These are phyloP conservation scores for Ptilodon capucinus DNA, from an alignment of 2,888 invertebrate species.

Conservation along the genomic window DNA sequence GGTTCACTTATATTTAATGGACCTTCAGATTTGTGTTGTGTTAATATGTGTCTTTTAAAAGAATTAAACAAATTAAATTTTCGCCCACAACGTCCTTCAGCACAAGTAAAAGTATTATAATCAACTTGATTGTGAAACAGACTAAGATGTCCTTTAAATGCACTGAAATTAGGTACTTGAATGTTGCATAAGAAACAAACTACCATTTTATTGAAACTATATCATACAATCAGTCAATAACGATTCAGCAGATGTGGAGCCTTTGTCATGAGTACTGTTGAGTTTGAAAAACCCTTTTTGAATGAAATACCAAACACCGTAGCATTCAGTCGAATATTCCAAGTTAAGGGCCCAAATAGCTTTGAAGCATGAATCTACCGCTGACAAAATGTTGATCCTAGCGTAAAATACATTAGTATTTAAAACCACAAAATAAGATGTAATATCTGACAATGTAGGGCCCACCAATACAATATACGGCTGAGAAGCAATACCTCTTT, in stretches of 20 bases:
- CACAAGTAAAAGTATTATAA: neutral
- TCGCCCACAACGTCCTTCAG: neutral
- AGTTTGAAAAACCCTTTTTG: conserved; percentile 8
- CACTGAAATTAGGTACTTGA: too few species aligned
- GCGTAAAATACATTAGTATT: neutral
- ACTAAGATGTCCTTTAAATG: too few species aligned
- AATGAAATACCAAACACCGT: conserved; percentile 6
- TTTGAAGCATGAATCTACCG: conserved; percentile 9
- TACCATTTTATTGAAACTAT: too few species aligned
- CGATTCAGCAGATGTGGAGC: conserved; percentile 3
- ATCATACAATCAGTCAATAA: conserved; percentile 3
- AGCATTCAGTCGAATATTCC: conserved; percentile 4
- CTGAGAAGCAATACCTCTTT: conserved; percentile 1
- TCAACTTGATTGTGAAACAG: neutral
- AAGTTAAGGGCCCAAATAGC: conserved; percentile 6
- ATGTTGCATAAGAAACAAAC: too few species aligned
- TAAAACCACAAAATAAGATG: neutral
- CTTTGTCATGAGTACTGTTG: neutral
- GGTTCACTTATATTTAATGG: too few species aligned
- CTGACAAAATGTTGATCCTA: neutral
- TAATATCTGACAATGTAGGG: neutral
- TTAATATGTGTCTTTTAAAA: neutral
- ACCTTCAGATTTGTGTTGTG: neutral
- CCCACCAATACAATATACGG: conserved; percentile 5
- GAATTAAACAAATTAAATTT: neutral